Percentiles rank a stretch among this genome's conserved stretches.
Conservation (phyloP, 2,888 invertebrate species). For the Lordiphosa andalusiaca region DNA sequence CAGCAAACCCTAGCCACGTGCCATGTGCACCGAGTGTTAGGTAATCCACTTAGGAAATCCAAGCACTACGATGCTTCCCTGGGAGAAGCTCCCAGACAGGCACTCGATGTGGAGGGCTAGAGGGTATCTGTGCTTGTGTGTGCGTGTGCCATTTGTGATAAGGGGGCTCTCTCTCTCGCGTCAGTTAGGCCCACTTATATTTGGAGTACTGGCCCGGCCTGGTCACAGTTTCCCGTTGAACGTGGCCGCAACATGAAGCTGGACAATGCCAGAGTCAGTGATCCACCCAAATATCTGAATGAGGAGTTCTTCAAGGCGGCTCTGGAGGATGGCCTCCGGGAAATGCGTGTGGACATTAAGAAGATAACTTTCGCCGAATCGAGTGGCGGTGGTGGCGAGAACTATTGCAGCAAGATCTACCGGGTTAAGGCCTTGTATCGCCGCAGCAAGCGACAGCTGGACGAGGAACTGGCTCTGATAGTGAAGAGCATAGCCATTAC, state of each 20-base stretch:
- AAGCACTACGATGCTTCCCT: neutral
- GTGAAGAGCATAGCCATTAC: conserved; percentile 78
- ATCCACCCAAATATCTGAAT: conserved; percentile 74
- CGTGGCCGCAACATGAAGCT: conserved; percentile 63
- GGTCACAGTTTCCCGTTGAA: conserved; percentile 58
- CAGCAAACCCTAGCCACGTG: neutral
- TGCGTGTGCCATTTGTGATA: conserved; percentile 30
- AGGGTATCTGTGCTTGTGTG: no score
- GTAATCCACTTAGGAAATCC: conserved; percentile 3
- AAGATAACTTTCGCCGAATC: conserved; percentile 72
- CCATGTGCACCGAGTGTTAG: conserved; percentile 4
- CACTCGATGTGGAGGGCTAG: no score
- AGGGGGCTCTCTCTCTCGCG: conserved; percentile 4
- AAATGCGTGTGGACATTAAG: conserved; percentile 73
- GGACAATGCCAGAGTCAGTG: conserved; percentile 41
- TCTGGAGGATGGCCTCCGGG: conserved; percentile 75
- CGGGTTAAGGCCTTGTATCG: conserved; percentile 70
- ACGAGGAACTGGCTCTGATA: conserved; percentile 75
- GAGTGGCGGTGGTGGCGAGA: conserved; percentile 76
- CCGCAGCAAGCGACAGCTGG: conserved; percentile 69
- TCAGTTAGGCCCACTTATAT: conserved; percentile 40
- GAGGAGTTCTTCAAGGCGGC: conserved; percentile 77
- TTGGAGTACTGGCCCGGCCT: conserved; percentile 43
- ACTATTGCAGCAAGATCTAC: conserved; percentile 79
- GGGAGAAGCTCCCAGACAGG: no score